Base-by-base conservation (phyloP, 2,797 vertebrate species). In the Buphagus erythrorhynchus region DNA sequence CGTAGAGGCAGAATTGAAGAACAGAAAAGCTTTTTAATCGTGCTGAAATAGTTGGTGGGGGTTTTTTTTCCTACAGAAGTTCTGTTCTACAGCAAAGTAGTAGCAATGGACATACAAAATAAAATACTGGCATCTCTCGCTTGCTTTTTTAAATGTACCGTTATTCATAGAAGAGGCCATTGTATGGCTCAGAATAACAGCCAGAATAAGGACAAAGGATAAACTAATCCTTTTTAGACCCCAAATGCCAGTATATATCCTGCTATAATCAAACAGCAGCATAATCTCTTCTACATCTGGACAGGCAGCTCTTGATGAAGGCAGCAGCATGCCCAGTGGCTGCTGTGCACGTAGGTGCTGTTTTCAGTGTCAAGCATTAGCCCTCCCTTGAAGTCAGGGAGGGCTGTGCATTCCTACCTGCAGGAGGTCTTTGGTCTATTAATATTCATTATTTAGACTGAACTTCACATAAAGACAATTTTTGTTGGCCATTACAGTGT, bases 281-380 rank as follows among this genome's bases (percentile, higher is more conserved):
- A 18, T 96, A 91, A 95, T 95, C 93, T 94, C 55, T 52, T 61
- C 80, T 65, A 28, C 93, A 96, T 95, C 92, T 97, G 94, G 88
- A n/a, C 17, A 74, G 79, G 35, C 59, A 51, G 42, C 55, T 85
- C 66, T 42, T 6, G 40, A 24, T 33, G 57, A 54, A 68, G 38
- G 48, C 45, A 65, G 65, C 42, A 66, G 62, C 5, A 6, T 22
- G 28, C 17, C 74, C n/a, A 12, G 38, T 16, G 55, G 52, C 45
- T 83, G 58, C 55, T 68, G 8, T 4, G 7, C 46, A 22, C 59
- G 36, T 20, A 25, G 76, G 42, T 43, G 42, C 49, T 43, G 66
- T 33, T 58, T 52, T 45, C 43, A 35, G 31, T 20, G 35, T 20
- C 0, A 0, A 55, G 78, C 1, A 2, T 38, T 58, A 76, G 43